phyloP scores from a whole-genome alignment of 1,140 invertebrate species.

The Choristoneura fumiferana region DNA sequence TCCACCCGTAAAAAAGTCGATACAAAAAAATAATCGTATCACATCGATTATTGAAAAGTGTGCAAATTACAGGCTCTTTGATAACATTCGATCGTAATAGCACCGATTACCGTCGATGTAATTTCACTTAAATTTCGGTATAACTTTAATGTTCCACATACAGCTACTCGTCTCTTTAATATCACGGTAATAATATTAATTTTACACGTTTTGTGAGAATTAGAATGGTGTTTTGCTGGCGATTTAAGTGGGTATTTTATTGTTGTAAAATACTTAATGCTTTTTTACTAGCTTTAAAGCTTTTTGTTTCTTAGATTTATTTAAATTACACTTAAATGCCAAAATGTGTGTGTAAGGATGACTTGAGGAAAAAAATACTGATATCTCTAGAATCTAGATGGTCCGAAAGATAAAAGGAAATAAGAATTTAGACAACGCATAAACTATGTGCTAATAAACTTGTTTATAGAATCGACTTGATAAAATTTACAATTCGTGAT shows the following conservation, averaged over 20 bases:
- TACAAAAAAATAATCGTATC: constrained; percentile 24
- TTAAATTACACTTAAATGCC: no score
- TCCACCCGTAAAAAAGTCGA: neutral
- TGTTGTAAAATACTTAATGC: no score
- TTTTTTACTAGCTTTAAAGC: no score
- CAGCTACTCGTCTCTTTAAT: constrained; percentile 14
- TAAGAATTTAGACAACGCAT: no score
- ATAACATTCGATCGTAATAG: constrained; percentile 31
- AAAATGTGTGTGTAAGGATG: no score
- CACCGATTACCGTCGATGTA: constrained; percentile 31
- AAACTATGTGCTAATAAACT: no score
- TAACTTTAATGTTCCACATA: constrained; percentile 36
- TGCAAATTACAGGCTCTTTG: constrained; percentile 40
- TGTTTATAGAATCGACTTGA: neutral
- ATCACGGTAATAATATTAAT: constrained; percentile 16
- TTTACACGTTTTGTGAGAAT: neutral
- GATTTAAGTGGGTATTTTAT: no score
- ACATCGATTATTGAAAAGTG: constrained; percentile 46
- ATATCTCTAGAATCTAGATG: no score
- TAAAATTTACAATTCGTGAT: neutral
- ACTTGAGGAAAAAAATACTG: no score
- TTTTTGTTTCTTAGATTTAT: no score
- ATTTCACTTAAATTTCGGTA: constrained; percentile 33
- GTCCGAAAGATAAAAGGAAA: no score
- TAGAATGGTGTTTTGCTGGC: no score